These are phyloP conservation scores for Tuta absoluta DNA, from an alignment of 2,888 invertebrate genomes.

Conservation along the genomic window DNA sequence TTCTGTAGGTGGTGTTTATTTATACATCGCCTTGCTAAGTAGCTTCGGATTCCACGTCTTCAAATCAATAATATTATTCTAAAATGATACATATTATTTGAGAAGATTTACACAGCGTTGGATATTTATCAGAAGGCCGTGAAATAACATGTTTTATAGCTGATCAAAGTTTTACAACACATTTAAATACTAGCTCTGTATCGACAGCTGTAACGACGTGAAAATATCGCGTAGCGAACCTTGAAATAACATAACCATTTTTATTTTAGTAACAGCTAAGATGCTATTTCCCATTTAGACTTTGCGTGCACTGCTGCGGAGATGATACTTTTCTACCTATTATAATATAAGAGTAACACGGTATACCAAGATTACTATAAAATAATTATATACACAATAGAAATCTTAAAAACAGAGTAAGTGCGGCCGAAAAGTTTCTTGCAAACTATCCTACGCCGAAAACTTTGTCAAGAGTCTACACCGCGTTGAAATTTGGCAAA, in stretches of 20 bases:
- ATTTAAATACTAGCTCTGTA: background rate
- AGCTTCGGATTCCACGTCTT: too few species aligned
- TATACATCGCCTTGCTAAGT: too few species aligned
- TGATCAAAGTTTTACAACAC: background rate
- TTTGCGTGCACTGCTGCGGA: too few species aligned
- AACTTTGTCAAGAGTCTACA: background rate
- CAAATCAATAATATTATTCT: too few species aligned
- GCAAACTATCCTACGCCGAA: background rate
- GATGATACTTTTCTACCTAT: background rate
- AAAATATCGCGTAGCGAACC: background rate
- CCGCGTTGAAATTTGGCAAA: background rate
- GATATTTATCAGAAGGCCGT: background rate
- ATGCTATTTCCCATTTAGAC: background rate
- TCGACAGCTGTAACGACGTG: background rate
- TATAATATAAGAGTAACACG: background rate
- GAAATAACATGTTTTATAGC: background rate
- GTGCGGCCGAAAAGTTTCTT: background rate
- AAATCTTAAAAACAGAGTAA: background rate
- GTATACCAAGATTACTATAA: background rate
- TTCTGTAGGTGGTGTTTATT: too few species aligned
- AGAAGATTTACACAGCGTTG: background rate
- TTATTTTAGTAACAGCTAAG: background rate
- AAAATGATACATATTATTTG: background rate
- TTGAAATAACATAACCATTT: background rate
- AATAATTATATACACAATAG: background rate